Evolutionary conservation across 2,888 invertebrate genomes (phyloP).

Genomic region (Helobdella robusta): DNA sequence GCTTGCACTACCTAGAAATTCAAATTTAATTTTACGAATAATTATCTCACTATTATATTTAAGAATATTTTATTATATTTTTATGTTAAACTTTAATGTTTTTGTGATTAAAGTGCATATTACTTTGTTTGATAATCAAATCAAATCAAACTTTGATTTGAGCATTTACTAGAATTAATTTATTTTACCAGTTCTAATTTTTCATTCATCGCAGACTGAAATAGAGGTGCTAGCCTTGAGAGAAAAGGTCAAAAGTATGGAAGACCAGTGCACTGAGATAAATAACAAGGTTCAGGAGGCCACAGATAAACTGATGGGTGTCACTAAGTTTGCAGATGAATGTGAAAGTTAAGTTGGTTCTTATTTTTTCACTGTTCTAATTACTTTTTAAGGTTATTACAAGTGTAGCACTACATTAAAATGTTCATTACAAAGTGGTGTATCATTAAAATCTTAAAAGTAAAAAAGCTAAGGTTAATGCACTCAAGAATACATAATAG

Average conservation of each 20-base stretch:
- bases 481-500: too few species aligned
- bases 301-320: constrained; percentile 4
- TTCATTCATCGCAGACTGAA: constrained; percentile 2
- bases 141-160: not conserved
- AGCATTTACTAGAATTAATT: not conserved
- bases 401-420: not conserved
- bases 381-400: too few species aligned
- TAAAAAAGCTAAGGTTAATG: too few species aligned
- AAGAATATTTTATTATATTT: not conserved
- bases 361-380: too few species aligned
- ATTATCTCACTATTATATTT: not conserved
- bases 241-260: constrained; percentile 4
- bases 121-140: not conserved
- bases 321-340: constrained; percentile 24
- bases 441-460: too few species aligned
- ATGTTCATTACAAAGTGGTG: too few species aligned
- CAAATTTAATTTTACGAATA: not conserved
- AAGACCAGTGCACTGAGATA: constrained; percentile 4
- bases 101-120: not conserved
- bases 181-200: not conserved
- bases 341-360: constrained; percentile 16
- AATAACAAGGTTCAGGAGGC: constrained; percentile 8
- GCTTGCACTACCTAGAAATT: not conserved
- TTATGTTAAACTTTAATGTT: not conserved
- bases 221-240: not conserved